phyloP scores from a whole-genome alignment of 1,140 invertebrate species.

The Camponotus floridanus region DNA sequence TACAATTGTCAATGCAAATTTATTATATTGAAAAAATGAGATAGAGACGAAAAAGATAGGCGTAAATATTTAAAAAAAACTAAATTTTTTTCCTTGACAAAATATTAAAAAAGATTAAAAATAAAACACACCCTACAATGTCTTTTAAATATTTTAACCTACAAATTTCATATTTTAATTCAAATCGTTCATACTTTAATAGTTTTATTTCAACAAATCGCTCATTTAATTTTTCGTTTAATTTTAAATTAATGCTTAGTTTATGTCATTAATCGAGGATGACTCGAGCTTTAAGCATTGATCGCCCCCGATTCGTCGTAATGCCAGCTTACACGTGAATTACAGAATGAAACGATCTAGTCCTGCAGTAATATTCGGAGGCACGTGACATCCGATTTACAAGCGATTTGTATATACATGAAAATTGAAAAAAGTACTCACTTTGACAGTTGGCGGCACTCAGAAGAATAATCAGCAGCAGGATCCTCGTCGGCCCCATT shows the following conservation, averaged over 20 bases:
- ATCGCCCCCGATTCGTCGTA: constrained; percentile 33
- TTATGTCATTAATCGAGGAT: constrained; percentile 9
- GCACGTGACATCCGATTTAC: constrained; percentile 28
- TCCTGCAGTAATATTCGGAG: not conserved
- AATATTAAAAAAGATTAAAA: not conserved
- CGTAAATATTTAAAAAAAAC: not conserved
- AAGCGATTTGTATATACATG: not conserved
- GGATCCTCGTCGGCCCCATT: constrained; percentile 44
- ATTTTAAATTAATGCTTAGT: not conserved
- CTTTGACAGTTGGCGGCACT: constrained; percentile 60
- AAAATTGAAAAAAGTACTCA: constrained; percentile 54
- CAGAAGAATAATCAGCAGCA: constrained; percentile 48
- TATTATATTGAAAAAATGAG: not conserved
- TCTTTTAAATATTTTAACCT: not conserved
- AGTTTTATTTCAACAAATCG: not conserved
- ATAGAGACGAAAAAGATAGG: not conserved
- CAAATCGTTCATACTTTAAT: not conserved
- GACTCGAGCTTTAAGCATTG: constrained; percentile 20
- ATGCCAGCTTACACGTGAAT: constrained; percentile 17
- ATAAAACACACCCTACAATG: not conserved
- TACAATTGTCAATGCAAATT: not conserved
- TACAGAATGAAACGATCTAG: too few relatives aligned
- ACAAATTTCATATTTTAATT: not conserved
- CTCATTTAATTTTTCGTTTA: not conserved
- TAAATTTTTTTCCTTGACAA: not conserved